Evolutionary conservation across 2,888 invertebrate species (phyloP).

Genomic region (Seira ritae): DNA sequence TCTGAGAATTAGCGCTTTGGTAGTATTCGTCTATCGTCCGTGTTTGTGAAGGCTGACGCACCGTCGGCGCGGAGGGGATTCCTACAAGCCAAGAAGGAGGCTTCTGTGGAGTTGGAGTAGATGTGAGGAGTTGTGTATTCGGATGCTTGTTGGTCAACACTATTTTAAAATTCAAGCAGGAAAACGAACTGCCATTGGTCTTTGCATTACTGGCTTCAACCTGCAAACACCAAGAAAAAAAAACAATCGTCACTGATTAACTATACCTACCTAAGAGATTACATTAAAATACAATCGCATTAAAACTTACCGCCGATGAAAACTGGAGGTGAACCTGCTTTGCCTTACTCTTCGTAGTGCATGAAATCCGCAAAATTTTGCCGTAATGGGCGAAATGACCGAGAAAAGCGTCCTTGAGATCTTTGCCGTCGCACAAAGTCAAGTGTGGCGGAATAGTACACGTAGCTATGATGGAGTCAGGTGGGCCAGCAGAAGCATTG

Average conservation of each 20-base stretch:
- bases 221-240: slow-evolving; percentile 9
- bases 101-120: background rate
- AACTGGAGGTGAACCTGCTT: slow-evolving; percentile 42
- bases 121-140: background rate
- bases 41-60: background rate
- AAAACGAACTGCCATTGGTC: slow-evolving; percentile 15
- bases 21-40: too few relatives aligned
- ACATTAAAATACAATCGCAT: background rate
- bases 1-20: too few relatives aligned
- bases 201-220: slow-evolving; percentile 30
- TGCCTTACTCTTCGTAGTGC: background rate
- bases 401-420: slow-evolving; percentile 19
- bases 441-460: slow-evolving; percentile 13
- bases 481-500: background rate
- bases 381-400: slow-evolving; percentile 47
- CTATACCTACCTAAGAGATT: background rate
- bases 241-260: background rate
- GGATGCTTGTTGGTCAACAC: slow-evolving; percentile 27
- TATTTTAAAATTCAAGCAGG: background rate
- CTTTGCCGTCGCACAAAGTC: background rate
- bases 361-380: slow-evolving; percentile 33
- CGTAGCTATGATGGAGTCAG: slow-evolving; percentile 33
- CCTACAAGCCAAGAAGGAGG: background rate
- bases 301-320: slow-evolving; percentile 31
- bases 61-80: background rate